Conservation (phyloP, 2,797 vertebrate species). For the Muraenolepis orangiensis region DNA sequence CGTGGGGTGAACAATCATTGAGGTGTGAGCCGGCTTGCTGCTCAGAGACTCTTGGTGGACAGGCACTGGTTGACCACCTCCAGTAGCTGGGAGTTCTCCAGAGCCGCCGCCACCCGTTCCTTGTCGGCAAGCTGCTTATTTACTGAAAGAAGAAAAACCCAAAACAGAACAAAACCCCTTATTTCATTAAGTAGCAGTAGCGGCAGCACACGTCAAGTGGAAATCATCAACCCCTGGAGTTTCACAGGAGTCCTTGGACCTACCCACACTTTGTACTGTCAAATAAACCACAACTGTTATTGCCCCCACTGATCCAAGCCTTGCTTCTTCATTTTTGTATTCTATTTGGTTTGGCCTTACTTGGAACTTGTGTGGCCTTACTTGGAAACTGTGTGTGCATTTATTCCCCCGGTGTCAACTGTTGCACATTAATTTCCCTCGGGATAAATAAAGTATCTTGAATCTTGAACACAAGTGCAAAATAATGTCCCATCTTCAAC, state of each 20-base stretch:
- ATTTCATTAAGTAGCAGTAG: background rate
- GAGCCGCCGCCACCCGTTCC: slow-evolving; percentile 92
- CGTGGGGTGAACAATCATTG: background rate
- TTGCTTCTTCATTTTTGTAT: no score
- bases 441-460: no score
- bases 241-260: background rate
- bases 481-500: no score
- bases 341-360: no score
- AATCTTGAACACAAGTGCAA: no score
- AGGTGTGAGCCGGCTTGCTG: slow-evolving; percentile 2
- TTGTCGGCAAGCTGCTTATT: slow-evolving; percentile 98
- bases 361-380: no score
- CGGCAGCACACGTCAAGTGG: background rate
- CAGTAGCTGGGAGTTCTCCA: slow-evolving; percentile 93
- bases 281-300: no score
- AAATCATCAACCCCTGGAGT: background rate
- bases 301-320: no score
- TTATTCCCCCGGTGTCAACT: no score
- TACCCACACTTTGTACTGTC: no score
- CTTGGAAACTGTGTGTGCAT: no score
- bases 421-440: no score
- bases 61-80: slow-evolving; percentile 98
- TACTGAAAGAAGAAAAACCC: slow-evolving; percentile 68
- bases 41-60: slow-evolving; percentile 67
- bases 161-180: background rate